Base-by-base conservation (phyloP, 2,888 invertebrate genomes). In the Euspilapteryx auroguttella region DNA sequence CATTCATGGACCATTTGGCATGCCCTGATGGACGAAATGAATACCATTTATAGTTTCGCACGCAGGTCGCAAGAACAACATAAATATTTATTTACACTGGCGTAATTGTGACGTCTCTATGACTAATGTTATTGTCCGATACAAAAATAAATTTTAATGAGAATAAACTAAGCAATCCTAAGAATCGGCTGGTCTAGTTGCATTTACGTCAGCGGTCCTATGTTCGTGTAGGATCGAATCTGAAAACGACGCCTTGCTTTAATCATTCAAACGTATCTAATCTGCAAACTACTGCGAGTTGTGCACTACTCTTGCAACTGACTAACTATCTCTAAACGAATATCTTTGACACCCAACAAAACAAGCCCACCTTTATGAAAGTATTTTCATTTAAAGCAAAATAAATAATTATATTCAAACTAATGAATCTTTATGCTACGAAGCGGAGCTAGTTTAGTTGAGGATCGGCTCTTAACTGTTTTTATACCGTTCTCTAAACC, bases 21-120 rank as follows among this genome's bases (percentile, higher is more conserved):
- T 57, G 62, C 42, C 71, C 73, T 73, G 62, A 61, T 56, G 52
- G 61, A 65, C 39, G 46, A 62, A 65, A 64, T 58, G 34, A 55
- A 55, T 51, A 49, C 38, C 37, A 47, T 54, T 50, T 55, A 55
- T 54, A 51, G 38, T 38, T 38, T 37, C 40, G 47, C 42, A 46
- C 32, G 39, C 39, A 39, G 8, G 5, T 6, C 17, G 17, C 8
- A 17, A 5, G 17, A 6, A 39, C 40, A 42, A 40, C 37, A 11
- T 9, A 20, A 17, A 13, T n/a, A n/a, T n/a, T n/a, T n/a, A 12
- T 15, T 37, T 39, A 42, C 49, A 62, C 55, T 66, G 68, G 65
- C 65, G 65, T 45, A 65, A 65, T 57, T 55, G 56, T 61, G 17
- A 6, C 17, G 5, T 5, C 17, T 17, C 17, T 27, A 37, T 34